Conservation (phyloP, 2,888 invertebrate genomes). For the Pachycephus smyrnensis region DNA sequence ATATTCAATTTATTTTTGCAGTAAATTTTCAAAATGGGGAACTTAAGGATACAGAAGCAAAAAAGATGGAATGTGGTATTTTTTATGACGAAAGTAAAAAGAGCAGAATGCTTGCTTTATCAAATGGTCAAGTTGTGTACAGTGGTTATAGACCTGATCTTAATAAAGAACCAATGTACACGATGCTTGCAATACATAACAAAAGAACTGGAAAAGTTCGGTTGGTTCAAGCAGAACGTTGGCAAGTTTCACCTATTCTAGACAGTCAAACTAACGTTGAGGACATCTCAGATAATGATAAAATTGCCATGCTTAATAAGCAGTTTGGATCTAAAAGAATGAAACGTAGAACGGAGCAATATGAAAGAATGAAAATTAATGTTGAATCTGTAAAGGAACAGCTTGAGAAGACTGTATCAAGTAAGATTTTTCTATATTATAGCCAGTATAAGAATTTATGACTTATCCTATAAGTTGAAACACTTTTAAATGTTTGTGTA, state of each 20-base stretch:
- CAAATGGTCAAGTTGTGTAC: conserved; percentile 57
- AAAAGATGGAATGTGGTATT: conserved; percentile 53
- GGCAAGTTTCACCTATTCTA: conserved; percentile 56
- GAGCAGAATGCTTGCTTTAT: conserved; percentile 52
- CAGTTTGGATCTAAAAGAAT: conserved; percentile 76
- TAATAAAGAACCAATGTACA: conserved; percentile 47
- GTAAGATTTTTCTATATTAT: conserved; percentile 49
- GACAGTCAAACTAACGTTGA: conserved; percentile 34
- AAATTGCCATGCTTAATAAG: conserved; percentile 69
- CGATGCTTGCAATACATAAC: conserved; percentile 59
- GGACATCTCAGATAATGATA: conserved; percentile 30
- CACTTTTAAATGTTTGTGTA: not conserved
- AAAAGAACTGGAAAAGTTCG: conserved; percentile 58
- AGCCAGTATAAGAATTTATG: not conserved
- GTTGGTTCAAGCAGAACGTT: conserved; percentile 57
- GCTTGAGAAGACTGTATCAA: conserved; percentile 70
- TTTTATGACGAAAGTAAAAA: conserved; percentile 46
- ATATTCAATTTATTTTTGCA: conserved; percentile 28
- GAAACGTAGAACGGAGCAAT: conserved; percentile 73
- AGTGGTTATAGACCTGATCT: conserved; percentile 55
- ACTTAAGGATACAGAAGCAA: conserved; percentile 53
- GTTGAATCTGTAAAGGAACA: conserved; percentile 72
- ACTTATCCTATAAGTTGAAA: not conserved
- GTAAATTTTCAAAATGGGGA: conserved; percentile 61
- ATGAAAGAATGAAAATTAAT: conserved; percentile 72